Conservation (phyloP, 2,888 invertebrate genomes). For the Napeogenes inachia region DNA sequence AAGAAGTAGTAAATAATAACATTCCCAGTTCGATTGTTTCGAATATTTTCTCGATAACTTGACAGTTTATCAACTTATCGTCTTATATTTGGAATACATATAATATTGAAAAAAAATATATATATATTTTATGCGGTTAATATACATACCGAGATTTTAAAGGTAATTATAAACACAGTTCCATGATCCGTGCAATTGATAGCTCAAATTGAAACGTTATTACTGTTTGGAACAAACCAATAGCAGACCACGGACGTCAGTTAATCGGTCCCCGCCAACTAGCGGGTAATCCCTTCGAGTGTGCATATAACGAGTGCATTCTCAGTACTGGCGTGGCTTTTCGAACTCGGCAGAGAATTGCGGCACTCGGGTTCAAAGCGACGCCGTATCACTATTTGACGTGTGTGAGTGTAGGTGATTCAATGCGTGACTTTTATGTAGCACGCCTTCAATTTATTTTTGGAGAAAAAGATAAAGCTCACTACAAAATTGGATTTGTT, state of each 20-base stretch:
- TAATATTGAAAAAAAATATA: conserved; percentile 7
- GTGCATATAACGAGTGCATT: conserved; percentile 64
- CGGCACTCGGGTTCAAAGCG: conserved; percentile 63
- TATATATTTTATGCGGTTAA: background rate
- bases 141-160: conserved; percentile 2
- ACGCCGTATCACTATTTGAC: conserved; percentile 46
- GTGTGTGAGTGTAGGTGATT: conserved; percentile 38
- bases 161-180: conserved; percentile 14
- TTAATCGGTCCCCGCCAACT: conserved; percentile 67
- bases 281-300: conserved; percentile 72
- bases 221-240: conserved; percentile 58
- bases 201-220: conserved; percentile 49
- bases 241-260: conserved; percentile 60
- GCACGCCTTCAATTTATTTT: conserved; percentile 11
- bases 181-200: conserved; percentile 29
- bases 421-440: conserved; percentile 50
- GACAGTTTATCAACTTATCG: background rate
- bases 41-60: background rate
- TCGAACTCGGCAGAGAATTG: conserved; percentile 31
- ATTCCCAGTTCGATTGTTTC: background rate
- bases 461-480: background rate
- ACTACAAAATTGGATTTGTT: conserved; percentile 3
- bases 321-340: conserved; percentile 26
- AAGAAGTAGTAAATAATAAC: conserved; percentile 9
- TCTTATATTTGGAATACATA: background rate